Evolutionary conservation across 2,888 invertebrate species (phyloP).

Genomic region (Abscondita cerata): DNA sequence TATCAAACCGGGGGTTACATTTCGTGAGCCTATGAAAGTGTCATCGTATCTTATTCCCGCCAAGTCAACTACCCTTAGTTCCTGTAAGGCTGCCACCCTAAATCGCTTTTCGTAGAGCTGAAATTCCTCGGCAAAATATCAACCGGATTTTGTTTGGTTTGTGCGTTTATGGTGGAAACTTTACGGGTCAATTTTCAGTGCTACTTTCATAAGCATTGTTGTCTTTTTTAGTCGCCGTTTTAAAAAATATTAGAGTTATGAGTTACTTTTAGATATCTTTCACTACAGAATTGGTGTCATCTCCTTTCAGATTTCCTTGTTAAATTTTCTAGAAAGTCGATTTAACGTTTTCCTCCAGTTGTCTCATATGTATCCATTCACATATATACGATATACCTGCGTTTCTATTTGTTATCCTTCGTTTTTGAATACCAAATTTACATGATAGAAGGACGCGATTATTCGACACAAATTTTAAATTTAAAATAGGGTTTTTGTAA

Average conservation of each 20-base stretch:
- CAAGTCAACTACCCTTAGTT: slow-evolving; percentile 41
- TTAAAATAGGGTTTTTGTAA: no score
- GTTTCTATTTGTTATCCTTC: background rate
- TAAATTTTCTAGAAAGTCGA: slow-evolving; percentile 12
- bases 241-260: slow-evolving; percentile 36
- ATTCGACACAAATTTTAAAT: no score
- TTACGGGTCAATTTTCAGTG: slow-evolving; percentile 37
- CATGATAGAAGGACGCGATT: no score
- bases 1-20: slow-evolving; percentile 36
- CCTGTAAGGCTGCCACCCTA: slow-evolving; percentile 37
- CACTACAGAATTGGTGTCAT: slow-evolving; percentile 21
- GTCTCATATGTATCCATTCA: background rate
- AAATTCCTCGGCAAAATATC: slow-evolving; percentile 36
- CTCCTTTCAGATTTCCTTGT: slow-evolving; percentile 20
- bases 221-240: slow-evolving; percentile 32
- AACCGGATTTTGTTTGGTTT: slow-evolving; percentile 40
- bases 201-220: slow-evolving; percentile 29
- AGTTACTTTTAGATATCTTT: slow-evolving; percentile 18
- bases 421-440: background rate
- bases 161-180: slow-evolving; percentile 37
- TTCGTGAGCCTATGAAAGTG: slow-evolving; percentile 43
- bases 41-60: slow-evolving; percentile 42
- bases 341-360: slow-evolving; percentile 13
- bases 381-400: background rate
- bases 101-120: slow-evolving; percentile 36